Base-by-base conservation (phyloP, 2,888 invertebrate genomes). In the Heliconius cydno region DNA sequence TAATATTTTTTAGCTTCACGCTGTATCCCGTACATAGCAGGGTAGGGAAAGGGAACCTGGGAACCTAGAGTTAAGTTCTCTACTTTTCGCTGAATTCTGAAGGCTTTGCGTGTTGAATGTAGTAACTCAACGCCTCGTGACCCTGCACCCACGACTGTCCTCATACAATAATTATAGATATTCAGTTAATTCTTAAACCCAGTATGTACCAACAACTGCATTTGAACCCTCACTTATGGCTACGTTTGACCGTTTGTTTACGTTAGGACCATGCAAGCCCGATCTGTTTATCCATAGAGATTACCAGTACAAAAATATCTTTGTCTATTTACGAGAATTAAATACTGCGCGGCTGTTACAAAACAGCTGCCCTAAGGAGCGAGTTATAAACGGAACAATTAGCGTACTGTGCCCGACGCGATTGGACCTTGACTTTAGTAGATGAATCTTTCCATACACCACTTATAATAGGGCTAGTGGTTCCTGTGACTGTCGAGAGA, bases 311-410 rank as follows among this genome's bases (percentile, higher is more conserved):
- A 94, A 93, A 94, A 94, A 95, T 94, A 94, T 94, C 92, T 93
- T 91, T 92, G 92, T 93, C 92, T 94, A 93, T 94, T 93, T 93
- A 94, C 91, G 89, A 93, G 92, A 92, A 92, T 93, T 92, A 93
- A 94, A 94, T 91, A 90, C 92, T 89, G 89, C 87, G 89, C 87
- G 90, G 89, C 90, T 93, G 93, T 91, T 93, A 93, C 87, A 90
- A 92, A 90, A 89, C 94, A 94, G 93, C 94, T 94, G 94, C 94
- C 91, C 89, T 89, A 89, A 91, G 90, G 88, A 92, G 92, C 90
- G 90, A 90, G 92, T 90, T 94, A 92, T 93, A 92, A 93, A 92
- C 90, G 89, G 91, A 92, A 92, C 94, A 94, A 94, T 94, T 94
- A 94, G 91, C 89, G 89, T 86, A 85, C 85, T 84, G 83, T 86